Base-by-base conservation (phyloP, 1,140 invertebrate species). In the Caenorhabditis tropicalis region DNA sequence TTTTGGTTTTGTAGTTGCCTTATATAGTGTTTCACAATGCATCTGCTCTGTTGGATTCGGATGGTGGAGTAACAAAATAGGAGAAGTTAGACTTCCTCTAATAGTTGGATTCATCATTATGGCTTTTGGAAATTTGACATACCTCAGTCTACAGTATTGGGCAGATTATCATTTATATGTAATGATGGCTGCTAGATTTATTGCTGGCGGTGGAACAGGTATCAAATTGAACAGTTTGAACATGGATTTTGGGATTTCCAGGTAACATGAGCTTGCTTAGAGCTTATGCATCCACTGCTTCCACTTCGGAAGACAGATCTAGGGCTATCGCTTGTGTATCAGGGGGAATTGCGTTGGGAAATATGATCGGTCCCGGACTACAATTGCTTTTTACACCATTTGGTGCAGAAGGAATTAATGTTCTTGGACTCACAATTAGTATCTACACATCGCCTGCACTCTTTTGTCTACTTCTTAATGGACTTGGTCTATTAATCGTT, bases 201-300 rank as follows among this genome's bases (percentile, higher is more conserved):
- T 90, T 31, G 86, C 83, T 49, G 88, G 88, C 16, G 82, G 88
- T 56, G 88, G 88, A 21, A 88, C 88, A 58, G 88, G 87, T 60
- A 31, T 0, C 2, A 39, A 4, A 16, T 29, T n/a, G 3, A 27
- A 53, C 21, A 24, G 15, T 7, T 84, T 16, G 2, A 36, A 16
- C 0, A 2, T 12, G 9, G 29, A 33, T 29, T 21, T 4, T 46
- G 24, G 31, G 48, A 48, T 51, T 51, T 85, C 9, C 58, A 81
- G 33, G 82, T 74, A 87, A 87, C 65, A 70, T 82, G 27, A 65
- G 70, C 16, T 16, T 87, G 15, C 74, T 87, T 2, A 70, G 82
- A 79, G 79, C 86, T 10, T 87, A 87, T 56, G 86, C 83, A 0
- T 31, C 84, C n/a, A 83, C 86, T n/a, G 86, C 86, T 33, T 87